These are phyloP conservation scores for Montipora sp. DNA, from an alignment of 64 coral and sea anemone species.

Conservation along the genomic window DNA sequence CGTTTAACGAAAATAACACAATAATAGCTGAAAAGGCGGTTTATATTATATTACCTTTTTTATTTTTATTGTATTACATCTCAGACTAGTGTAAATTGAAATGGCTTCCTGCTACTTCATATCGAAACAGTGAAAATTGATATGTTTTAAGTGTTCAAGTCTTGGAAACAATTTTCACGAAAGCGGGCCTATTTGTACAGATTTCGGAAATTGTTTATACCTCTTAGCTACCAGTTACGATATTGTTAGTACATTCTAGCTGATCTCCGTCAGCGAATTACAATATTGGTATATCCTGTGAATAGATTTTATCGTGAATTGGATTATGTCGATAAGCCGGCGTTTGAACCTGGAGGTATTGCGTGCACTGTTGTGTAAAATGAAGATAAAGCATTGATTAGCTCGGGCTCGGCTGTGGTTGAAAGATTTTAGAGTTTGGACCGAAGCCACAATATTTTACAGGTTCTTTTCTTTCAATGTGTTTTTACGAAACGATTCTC, in stretches of 20 bases:
- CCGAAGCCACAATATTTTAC: no score
- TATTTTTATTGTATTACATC: background rate
- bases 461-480: no score
- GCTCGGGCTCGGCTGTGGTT: background rate
- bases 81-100: background rate
- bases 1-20: background rate
- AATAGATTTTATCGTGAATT: background rate
- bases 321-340: background rate
- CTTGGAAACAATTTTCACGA: background rate
- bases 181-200: background rate
- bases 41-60: background rate
- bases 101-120: slow-evolving; percentile 10
- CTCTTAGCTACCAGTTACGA: background rate
- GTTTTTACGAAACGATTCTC: no score
- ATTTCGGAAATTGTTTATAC: slow-evolving; percentile 16
- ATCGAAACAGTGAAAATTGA: slow-evolving; percentile 18
- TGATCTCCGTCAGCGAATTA: background rate
- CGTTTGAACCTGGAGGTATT: background rate
- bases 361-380: background rate
- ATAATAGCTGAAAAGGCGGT: background rate
- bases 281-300: background rate
- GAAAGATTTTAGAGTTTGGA: no score
- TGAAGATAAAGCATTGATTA: background rate
- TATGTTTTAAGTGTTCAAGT: background rate
- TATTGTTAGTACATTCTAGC: background rate